These are phyloP conservation scores for Macaria liturata DNA, from an alignment of 2,888 invertebrate genomes.

Conservation along the genomic window DNA sequence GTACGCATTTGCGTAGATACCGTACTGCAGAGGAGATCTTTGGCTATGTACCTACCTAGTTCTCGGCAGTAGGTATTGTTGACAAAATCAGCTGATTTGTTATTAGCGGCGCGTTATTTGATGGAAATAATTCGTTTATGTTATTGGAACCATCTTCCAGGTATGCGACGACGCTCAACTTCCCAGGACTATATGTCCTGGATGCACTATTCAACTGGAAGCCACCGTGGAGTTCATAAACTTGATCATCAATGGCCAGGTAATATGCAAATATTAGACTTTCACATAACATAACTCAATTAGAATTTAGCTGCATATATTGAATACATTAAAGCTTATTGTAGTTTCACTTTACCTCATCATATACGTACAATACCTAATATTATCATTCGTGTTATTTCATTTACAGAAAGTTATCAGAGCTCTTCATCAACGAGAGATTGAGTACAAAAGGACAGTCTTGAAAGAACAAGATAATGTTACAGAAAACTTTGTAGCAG, in stretches of 20 bases:
- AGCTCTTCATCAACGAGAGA: slow-evolving; percentile 64
- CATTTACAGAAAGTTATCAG: slow-evolving; percentile 69
- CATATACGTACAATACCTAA: no score
- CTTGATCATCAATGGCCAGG: slow-evolving; percentile 87
- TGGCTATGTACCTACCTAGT: no score
- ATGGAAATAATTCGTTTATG: no score
- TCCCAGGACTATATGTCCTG: slow-evolving; percentile 89
- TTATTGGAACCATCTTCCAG: slow-evolving; percentile 63
- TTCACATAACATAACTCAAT: neutral
- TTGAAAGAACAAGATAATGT: slow-evolving; percentile 50
- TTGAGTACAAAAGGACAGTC: slow-evolving; percentile 64
- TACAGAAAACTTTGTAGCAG: slow-evolving; percentile 61
- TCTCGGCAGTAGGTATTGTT: no score
- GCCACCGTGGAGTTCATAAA: slow-evolving; percentile 89
- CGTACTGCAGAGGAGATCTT: no score
- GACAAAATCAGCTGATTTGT: no score
- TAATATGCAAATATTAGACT: slow-evolving; percentile 32
- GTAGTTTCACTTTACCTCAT: no score
- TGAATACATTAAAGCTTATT: no score
- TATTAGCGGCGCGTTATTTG: no score
- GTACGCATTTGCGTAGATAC: no score
- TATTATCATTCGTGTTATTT: neutral
- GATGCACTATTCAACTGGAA: slow-evolving; percentile 89
- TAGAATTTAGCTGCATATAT: no score
- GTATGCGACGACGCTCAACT: slow-evolving; percentile 87